Conservation (phyloP, 2,888 invertebrate genomes). For the Protophormia terraenovae region DNA sequence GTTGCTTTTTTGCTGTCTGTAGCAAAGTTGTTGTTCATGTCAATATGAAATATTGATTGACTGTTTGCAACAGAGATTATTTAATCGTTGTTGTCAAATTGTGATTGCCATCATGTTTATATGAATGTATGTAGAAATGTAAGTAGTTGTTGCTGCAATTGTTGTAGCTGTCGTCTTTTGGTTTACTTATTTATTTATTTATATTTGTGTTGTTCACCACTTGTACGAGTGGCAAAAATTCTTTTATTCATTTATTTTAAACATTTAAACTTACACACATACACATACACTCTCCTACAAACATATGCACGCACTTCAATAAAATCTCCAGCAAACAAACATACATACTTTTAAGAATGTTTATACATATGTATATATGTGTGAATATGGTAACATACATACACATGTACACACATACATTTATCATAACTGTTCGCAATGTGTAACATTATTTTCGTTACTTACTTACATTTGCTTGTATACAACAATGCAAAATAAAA, state of each 20-base stretch:
- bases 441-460: constrained; percentile 51
- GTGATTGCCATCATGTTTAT: neutral
- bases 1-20: neutral
- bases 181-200: constrained; percentile 45
- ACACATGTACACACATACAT: neutral
- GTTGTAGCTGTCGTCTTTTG: constrained; percentile 26
- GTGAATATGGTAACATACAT: neutral
- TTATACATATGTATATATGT: neutral
- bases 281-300: neutral
- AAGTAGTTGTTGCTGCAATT: neutral
- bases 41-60: constrained; percentile 54
- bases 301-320: neutral
- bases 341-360: too few species aligned
- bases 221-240: constrained; percentile 67
- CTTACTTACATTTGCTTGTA: constrained; percentile 38
- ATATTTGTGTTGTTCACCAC: constrained; percentile 59
- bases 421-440: constrained; percentile 18
- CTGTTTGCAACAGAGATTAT: constrained; percentile 55
- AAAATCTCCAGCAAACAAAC: neutral
- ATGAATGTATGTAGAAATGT: too few species aligned
- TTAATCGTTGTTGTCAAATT: constrained; percentile 50
- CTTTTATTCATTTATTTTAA: constrained; percentile 48
- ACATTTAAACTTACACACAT: constrained; percentile 14
- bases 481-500: constrained; percentile 26
- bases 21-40: constrained; percentile 9